A percentile compares a stretch with the other conserved stretches of the same genome.
These are phyloP conservation scores for Propithecus deckenii DNA, from an alignment of 2,797 vertebrate genomes.

Conservation along the genomic window DNA sequence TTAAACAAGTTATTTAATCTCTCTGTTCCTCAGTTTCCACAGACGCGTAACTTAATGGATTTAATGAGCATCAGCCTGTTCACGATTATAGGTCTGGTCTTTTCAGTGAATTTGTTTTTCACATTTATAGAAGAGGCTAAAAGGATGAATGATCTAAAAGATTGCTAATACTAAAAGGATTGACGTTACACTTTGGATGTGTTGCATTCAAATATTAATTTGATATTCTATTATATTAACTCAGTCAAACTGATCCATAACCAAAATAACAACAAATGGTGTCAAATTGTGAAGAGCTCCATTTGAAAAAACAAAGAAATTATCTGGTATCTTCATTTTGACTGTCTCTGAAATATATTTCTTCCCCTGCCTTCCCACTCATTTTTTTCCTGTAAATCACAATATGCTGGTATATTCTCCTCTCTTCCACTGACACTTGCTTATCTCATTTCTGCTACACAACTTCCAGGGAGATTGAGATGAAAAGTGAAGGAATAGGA, in stretches of 20 bases:
- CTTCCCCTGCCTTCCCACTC: neutral
- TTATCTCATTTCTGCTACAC: conserved; percentile 10
- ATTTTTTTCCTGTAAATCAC: neutral
- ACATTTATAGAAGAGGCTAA: neutral
- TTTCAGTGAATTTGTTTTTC: neutral
- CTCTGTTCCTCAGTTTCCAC: neutral
- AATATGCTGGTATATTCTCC: neutral
- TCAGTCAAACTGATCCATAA: conserved; percentile 1
- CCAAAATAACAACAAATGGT: neutral
- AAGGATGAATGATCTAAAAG: neutral
- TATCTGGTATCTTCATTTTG: neutral
- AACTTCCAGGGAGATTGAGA: conserved; percentile 27
- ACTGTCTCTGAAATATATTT: neutral
- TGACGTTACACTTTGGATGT: neutral
- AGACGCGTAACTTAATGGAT: neutral
- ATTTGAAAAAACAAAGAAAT: conserved; percentile 21
- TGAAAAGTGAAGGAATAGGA: neutral
- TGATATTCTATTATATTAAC: neutral
- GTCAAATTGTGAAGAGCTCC: neutral
- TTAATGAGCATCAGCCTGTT: neutral
- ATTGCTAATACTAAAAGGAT: neutral
- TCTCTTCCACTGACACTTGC: neutral
- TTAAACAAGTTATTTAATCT: neutral
- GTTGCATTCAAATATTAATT: neutral
- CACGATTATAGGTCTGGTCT: neutral